Evolutionary conservation across 2,113 vertebrate genomes (phyloP).

Genomic region (Setophaga petechia): DNA sequence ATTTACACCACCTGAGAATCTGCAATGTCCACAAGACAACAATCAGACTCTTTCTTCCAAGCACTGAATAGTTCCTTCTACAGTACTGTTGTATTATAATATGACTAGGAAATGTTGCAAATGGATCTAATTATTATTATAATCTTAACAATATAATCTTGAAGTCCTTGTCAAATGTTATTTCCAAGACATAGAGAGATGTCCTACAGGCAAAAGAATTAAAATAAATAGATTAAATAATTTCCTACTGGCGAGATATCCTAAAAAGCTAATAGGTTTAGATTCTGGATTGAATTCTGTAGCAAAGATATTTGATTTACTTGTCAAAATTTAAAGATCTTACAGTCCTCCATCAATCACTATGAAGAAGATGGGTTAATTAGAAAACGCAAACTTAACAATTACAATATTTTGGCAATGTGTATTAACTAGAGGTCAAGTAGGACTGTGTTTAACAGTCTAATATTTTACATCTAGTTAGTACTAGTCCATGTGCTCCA

Average conservation of each 20-base stretch:
- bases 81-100: conserved; percentile 50
- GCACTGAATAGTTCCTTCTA: conserved; percentile 13
- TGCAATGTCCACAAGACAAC: neutral
- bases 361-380: neutral
- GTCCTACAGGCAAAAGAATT: conserved; percentile 70
- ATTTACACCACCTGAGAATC: conserved; percentile 27
- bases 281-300: conserved; percentile 53
- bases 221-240: conserved; percentile 77
- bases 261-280: conserved; percentile 72
- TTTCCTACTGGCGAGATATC: conserved; percentile 68
- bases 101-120: conserved; percentile 68
- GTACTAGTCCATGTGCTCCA: neutral
- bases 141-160: conserved; percentile 65
- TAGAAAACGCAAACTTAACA: neutral
- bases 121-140: conserved; percentile 69
- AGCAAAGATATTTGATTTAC: conserved; percentile 66
- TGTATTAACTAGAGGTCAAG: neutral
- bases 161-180: conserved; percentile 65
- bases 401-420: neutral
- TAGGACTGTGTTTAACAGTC: neutral
- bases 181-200: conserved; percentile 72
- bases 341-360: conserved; percentile 39
- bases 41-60: conserved; percentile 4
- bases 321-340: conserved; percentile 49
- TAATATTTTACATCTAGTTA: neutral